Evolutionary conservation across 1,140 invertebrate species (phyloP), one percentile per base, ranked within the genome.

Genomic region (Oryzaephilus surinamensis): DNA sequence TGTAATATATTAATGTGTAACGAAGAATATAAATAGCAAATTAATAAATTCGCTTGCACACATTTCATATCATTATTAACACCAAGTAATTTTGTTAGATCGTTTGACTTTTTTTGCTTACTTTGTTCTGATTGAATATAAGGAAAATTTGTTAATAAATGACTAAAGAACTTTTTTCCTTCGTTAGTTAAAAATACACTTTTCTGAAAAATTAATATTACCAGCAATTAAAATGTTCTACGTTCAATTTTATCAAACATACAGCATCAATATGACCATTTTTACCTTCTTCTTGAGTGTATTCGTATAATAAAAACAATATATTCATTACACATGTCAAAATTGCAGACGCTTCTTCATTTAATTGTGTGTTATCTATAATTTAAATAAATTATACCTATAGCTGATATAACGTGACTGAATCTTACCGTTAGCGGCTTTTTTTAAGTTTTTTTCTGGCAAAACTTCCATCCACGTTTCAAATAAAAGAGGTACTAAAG

Each of bases 401-500:
- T 32, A 28, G 16, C 21, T 27, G 7, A 18, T 16, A 4, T 14
- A 8, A n/a, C 11, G 6, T 42, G 19, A 28, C 5, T 30, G 17
- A 13, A 26, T 19, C 17, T 28, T 42, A 12, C 27, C 33, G 26
- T 39, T 48, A 15, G 6, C 8, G 14, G 3, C 38, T n/a, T 38
- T 32, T 24, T 41, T 28, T 29, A 17, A n/a, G 7, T 12, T 8
- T 46, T 51, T 43, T 34, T 51, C 48, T 0, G 78, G 72, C 14
- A 69, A 60, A 12, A 79, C 74, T 68, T 84, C 81, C 13, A 81
- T 47, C 81, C 80, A 84, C 36, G 72, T 77, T 53, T 82, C 80
- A 58, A 77, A 73, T 14, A 84, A 66, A 11, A 84, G 57, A n/a
- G 79, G 77, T 55, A 82, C 63, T 8, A 84, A 61, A 28, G 71